Base-by-base conservation (phyloP, 2,888 invertebrate genomes). In the Mylabris sibirica region DNA sequence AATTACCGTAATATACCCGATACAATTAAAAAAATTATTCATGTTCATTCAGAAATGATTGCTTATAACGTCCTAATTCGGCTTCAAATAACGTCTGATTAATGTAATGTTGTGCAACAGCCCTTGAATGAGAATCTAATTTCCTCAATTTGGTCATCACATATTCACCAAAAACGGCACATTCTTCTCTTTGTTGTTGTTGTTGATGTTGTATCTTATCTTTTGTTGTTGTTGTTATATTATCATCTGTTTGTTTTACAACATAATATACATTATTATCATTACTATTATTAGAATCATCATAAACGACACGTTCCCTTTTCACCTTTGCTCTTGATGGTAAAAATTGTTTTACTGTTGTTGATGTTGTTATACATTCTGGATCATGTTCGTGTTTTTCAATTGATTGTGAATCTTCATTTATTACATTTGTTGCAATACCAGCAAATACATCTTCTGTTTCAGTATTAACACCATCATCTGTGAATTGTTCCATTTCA, bases 381-480 rank as follows among this genome's bases (percentile, higher is more conserved):
- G 20, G 2, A 8, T 53, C 53, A 9, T 53, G 22, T 11, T 11
- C 11, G 9, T 53, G 20, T 53, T 53, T 22, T 22, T 22, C 53
- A 22, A 22, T 12, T 0, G 57, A 57, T 24, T 24, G 12, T 14
- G 20, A 20, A 53, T 57, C 24, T 14, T 24, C 57, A 12, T 57
- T 24, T 2, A 9, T 12, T 14, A 57, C 11, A 24, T 57, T 9
- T 1, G 24, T 24, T 1, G 24, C 12, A 5, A 57, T 57, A 3
- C 57, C 57, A 4, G 57, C 57, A 24, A 57, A 57, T 5, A 57
- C 57, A 24, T 57, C 57, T 57, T 57, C 57, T 12, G 57, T 57
- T 22, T 22, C 57, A 14, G 12, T 11, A 8, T 22, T 57, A 24
- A 22, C 24, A 3, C 57, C 24, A 3, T 57, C 57, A 2, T 57